phyloP scores from a whole-genome alignment of 2,888 invertebrate species.

The Hymenopus coronatus region DNA sequence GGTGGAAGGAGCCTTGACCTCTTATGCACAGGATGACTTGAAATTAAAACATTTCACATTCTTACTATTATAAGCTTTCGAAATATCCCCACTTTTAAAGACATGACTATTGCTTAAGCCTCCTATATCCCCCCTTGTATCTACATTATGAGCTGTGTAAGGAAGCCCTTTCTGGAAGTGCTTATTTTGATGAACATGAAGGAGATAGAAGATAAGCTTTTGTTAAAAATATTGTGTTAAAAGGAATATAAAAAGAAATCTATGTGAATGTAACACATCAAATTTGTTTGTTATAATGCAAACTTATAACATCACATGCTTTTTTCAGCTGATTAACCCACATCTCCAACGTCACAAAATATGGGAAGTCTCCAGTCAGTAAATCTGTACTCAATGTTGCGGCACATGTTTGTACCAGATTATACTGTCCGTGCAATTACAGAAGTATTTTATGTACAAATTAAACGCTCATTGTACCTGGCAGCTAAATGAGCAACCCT shows the following conservation, averaged over 20 bases:
- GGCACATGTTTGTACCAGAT: constrained; percentile 86
- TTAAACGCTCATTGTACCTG: constrained; percentile 80
- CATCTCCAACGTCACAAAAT: constrained; percentile 53
- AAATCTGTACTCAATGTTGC: constrained; percentile 74
- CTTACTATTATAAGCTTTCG: no score
- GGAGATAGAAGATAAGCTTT: neutral
- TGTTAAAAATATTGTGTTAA: neutral
- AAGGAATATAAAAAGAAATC: neutral
- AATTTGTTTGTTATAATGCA: no score
- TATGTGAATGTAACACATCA: no score
- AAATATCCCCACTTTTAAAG: no score
- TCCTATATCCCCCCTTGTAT: no score
- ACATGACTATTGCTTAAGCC: no score
- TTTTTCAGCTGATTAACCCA: constrained; percentile 48
- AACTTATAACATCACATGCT: neutral
- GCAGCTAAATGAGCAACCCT: constrained; percentile 90
- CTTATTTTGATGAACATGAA: no score
- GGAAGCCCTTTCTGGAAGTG: no score
- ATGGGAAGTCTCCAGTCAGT: constrained; percentile 82
- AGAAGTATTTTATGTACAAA: constrained; percentile 81
- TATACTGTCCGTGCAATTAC: constrained; percentile 84
- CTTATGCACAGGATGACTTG: no score
- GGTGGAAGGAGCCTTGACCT: no score
- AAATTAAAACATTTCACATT: no score
- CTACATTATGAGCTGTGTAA: no score